phyloP scores from a whole-genome alignment of 2,113 vertebrate species.

The Ailuropoda melanoleuca region DNA sequence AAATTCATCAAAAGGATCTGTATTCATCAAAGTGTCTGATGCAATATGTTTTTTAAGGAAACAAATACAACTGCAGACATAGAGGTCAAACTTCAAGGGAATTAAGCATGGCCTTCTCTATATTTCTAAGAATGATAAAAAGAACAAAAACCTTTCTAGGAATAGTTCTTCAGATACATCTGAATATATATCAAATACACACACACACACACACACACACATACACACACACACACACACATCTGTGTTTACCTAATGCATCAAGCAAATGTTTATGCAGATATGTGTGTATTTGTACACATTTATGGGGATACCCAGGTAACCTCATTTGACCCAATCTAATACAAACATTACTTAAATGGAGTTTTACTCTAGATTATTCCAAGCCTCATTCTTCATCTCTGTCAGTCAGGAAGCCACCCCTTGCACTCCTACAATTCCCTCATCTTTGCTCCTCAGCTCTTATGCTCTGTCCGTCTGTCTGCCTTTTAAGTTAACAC shows the following conservation, averaged over 20 bases:
- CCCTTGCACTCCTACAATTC: background rate
- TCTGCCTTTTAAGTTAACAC: constrained; percentile 73
- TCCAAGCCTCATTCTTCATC: background rate
- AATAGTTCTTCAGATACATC: background rate
- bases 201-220: too few relatives aligned
- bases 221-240: too few relatives aligned
- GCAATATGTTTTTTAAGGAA: background rate
- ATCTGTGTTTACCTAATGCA: background rate
- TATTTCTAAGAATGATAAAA: background rate
- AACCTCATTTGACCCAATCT: background rate
- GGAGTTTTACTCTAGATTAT: background rate
- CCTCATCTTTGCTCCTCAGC: background rate
- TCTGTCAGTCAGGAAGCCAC: background rate
- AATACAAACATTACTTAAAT: background rate
- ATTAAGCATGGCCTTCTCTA: background rate
- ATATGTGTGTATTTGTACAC: background rate
- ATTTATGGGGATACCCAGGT: background rate
- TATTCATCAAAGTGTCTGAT: background rate
- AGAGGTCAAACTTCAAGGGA: background rate
- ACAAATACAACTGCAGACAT: background rate
- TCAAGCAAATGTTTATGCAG: background rate
- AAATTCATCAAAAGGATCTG: background rate
- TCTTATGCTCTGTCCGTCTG: constrained; percentile 51
- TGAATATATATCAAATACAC: background rate
- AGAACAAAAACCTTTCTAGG: background rate